Evolutionary conservation across 2,797 vertebrate genomes (phyloP).

Genomic region (Eidolon dupreanum): DNA sequence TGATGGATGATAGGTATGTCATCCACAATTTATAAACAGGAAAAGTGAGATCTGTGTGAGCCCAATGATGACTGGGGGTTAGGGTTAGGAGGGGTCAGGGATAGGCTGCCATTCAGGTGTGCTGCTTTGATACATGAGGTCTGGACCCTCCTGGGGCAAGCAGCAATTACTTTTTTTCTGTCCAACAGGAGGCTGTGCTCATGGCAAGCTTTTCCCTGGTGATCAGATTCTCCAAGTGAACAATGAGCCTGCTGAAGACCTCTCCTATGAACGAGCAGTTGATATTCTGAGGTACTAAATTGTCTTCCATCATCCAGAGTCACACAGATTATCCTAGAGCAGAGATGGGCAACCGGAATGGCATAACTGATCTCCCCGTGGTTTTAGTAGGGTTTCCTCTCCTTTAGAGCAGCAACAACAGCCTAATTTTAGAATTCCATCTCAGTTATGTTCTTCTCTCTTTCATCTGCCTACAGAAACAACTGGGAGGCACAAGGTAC

Average conservation of each 20-base stretch:
- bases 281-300: slow-evolving; percentile 92
- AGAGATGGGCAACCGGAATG: neutral
- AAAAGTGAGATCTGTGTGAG: neutral
- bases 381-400: neutral
- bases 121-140: neutral
- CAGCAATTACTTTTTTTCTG: neutral
- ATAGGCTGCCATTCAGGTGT: neutral
- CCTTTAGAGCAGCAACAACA: neutral
- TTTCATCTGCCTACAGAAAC: neutral
- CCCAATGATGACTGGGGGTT: neutral
- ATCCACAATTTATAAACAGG: neutral
- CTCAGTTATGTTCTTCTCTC: neutral
- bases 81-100: fast-evolving
- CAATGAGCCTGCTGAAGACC: slow-evolving; percentile 87
- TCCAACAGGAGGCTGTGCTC: slow-evolving; percentile 84
- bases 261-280: slow-evolving; percentile 90
- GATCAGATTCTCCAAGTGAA: slow-evolving; percentile 96
- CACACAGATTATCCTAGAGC: neutral
- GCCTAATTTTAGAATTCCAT: neutral
- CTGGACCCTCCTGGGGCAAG: neutral
- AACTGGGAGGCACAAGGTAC: neutral
- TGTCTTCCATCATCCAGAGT: neutral
- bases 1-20: neutral
- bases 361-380: neutral
- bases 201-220: slow-evolving; percentile 90